Conservation (phyloP, 1,140 invertebrate genomes). For the Agrypnia vestita region DNA sequence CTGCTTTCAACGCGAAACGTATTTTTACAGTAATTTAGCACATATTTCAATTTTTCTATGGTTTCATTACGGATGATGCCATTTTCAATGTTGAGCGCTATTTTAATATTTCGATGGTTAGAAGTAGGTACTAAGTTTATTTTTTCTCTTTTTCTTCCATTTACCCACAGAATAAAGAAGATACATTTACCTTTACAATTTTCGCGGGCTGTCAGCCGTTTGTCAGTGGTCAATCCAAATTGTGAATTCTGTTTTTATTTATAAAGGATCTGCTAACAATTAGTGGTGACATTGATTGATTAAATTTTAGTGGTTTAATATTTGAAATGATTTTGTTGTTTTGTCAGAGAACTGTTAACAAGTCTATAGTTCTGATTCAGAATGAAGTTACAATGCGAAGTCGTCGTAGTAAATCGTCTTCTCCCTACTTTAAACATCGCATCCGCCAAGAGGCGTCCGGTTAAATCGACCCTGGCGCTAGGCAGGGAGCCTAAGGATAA, state of each 20-base stretch:
- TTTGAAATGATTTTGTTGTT: too few species aligned
- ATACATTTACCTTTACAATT: too few species aligned
- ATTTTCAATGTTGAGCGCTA: neutral
- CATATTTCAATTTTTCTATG: slow-evolving; percentile 15
- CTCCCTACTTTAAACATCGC: slow-evolving; percentile 67
- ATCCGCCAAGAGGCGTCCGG: slow-evolving; percentile 69
- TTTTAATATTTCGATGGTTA: neutral
- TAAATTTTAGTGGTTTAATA: too few species aligned
- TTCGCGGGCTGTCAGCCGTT: too few species aligned
- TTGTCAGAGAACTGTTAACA: too few species aligned
- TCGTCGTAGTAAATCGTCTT: slow-evolving; percentile 77
- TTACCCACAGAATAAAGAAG: too few species aligned
- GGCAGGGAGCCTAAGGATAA: slow-evolving; percentile 76
- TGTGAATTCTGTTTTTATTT: too few species aligned
- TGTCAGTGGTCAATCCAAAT: too few species aligned
- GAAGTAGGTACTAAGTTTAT: neutral
- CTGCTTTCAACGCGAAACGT: slow-evolving; percentile 13
- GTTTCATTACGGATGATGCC: slow-evolving; percentile 13
- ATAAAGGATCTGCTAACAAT: too few species aligned
- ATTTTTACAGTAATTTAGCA: neutral
- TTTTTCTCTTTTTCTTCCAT: too few species aligned
- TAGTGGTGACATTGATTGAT: too few species aligned
- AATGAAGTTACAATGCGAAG: slow-evolving; percentile 80
- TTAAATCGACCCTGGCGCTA: slow-evolving; percentile 78
- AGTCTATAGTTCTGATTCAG: neutral